phyloP scores from a whole-genome alignment of 1,140 invertebrate genomes.

The Grapholita molesta region DNA sequence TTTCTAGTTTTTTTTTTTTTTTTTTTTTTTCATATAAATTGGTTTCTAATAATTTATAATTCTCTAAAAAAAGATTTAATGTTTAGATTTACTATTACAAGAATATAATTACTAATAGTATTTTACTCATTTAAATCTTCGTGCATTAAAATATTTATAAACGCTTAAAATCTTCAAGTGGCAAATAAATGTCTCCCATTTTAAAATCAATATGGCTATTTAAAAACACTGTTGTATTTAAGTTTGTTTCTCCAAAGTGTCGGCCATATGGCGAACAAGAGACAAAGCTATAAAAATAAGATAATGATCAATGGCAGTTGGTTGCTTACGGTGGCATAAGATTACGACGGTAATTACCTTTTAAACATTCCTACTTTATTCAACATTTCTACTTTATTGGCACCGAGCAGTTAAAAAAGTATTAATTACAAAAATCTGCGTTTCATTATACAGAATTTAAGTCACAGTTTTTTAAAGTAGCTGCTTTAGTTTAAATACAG shows the following conservation, averaged over 20 bases:
- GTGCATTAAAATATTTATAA: neutral
- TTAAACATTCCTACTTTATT: constrained; percentile 8
- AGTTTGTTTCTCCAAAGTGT: neutral
- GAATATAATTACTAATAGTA: no score
- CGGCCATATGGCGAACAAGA: constrained; percentile 6
- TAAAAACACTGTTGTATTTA: neutral
- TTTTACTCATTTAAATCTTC: neutral
- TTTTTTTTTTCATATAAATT: no score
- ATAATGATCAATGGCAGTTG: constrained; percentile 16
- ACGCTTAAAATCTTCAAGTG: neutral
- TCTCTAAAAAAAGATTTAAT: neutral
- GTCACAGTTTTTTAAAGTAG: neutral
- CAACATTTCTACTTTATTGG: neutral
- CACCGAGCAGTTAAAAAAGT: constrained; percentile 33
- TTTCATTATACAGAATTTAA: constrained; percentile 22
- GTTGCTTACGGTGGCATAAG: neutral
- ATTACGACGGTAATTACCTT: constrained; percentile 4
- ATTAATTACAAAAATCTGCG: constrained; percentile 24
- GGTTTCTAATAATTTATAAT: no score
- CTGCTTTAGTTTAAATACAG: no score
- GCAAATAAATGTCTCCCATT: neutral
- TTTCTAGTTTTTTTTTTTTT: no score
- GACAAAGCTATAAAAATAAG: constrained; percentile 9
- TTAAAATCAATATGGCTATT: neutral
- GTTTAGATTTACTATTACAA: neutral